A percentile compares a stretch with the other conserved stretches of the same genome.
Evolutionary conservation across 2,113 vertebrate species (phyloP).

Genomic region (Lasiurus borealis): DNA sequence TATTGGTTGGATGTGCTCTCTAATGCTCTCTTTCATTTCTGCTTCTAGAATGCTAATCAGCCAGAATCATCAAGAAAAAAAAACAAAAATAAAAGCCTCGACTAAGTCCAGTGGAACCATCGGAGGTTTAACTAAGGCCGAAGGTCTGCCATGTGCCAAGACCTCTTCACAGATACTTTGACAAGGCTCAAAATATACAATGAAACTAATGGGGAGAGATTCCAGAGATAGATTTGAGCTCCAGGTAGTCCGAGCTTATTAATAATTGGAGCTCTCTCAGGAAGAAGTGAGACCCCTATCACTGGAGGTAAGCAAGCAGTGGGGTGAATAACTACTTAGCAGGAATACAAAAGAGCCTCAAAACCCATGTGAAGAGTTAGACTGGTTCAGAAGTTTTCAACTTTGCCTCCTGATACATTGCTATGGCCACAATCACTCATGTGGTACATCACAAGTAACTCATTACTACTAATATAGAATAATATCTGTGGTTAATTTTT

Average conservation of each 20-base stretch:
- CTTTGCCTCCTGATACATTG: background rate
- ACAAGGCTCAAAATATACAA: background rate
- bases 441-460: background rate
- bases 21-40: slow-evolving; percentile 42
- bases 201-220: background rate
- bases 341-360: background rate
- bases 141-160: background rate
- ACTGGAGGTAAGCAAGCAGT: background rate
- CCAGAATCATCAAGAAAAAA: background rate
- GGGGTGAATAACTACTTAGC: background rate
- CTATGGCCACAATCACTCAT: background rate
- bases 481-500: background rate
- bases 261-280: background rate
- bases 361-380: background rate
- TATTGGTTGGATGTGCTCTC: slow-evolving; percentile 49
- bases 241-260: background rate
- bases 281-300: background rate
- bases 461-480: background rate
- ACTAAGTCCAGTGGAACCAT: background rate
- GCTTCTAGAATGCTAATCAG: slow-evolving; percentile 50
- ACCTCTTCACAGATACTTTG: background rate
- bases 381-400: background rate
- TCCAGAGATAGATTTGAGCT: background rate
- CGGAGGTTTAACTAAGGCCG: background rate
- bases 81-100: background rate